phyloP scores from a whole-genome alignment of 2,888 invertebrate species.

The Drosophila yooni region DNA sequence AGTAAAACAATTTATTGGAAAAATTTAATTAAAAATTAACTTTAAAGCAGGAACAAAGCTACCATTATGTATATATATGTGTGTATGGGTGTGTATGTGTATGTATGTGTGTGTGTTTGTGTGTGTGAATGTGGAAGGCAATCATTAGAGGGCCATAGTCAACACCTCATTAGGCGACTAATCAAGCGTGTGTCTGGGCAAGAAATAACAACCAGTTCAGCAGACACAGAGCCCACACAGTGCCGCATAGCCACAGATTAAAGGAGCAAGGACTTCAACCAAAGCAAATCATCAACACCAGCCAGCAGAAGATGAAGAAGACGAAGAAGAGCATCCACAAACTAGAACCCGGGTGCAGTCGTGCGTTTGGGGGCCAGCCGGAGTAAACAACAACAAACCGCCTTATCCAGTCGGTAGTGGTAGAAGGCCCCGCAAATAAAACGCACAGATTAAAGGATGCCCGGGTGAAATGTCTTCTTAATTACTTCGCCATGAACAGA shows the following conservation, averaged over 20 bases:
- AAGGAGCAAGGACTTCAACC: conserved; percentile 36
- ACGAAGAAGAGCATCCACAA: conserved; percentile 34
- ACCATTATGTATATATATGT: conserved; percentile 13
- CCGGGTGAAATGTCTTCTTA: conserved; percentile 82
- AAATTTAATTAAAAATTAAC: conserved; percentile 33
- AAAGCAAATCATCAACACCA: conserved; percentile 55
- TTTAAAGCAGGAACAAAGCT: conserved; percentile 39
- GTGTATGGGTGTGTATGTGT: neutral
- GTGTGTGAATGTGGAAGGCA: conserved; percentile 29
- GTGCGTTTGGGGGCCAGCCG: conserved; percentile 48
- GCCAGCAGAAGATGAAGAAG: conserved; percentile 15
- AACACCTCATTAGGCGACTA: conserved; percentile 83
- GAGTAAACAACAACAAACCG: conserved; percentile 49
- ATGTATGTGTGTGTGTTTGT: conserved; percentile 15
- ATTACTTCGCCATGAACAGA: conserved; percentile 77
- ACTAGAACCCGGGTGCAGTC: conserved; percentile 41
- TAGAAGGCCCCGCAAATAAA: conserved; percentile 65
- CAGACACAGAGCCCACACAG: conserved; percentile 26
- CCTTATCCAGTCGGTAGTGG: neutral
- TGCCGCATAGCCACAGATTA: conserved; percentile 47
- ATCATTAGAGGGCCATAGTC: conserved; percentile 72
- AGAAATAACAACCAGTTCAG: conserved; percentile 69
- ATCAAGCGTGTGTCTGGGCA: conserved; percentile 77
- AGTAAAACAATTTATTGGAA: conserved; percentile 25
- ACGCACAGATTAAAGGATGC: conserved; percentile 82